Evolutionary conservation across 2,888 invertebrate genomes (phyloP).

Genomic region (Dioctria rufipes): DNA sequence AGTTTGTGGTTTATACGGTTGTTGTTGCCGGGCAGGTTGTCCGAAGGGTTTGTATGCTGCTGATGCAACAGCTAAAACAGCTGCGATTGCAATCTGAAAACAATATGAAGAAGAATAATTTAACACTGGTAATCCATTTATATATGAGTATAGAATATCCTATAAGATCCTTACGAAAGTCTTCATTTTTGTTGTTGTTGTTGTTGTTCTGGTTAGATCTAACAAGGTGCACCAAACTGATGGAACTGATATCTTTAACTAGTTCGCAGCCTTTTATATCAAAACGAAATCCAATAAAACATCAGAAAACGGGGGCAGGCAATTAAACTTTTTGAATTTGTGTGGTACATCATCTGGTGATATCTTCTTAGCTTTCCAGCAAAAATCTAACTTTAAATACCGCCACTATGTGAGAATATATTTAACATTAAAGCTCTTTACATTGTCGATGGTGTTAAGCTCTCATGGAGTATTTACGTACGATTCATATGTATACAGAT

Average conservation of each 20-base stretch:
- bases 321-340: constrained; percentile 43
- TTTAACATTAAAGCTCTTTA: background rate
- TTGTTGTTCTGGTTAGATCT: background rate
- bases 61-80: constrained; percentile 44
- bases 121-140: constrained; percentile 40
- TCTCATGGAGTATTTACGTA: background rate
- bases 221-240: constrained; percentile 41
- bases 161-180: constrained; percentile 46
- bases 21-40: background rate
- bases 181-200: constrained; percentile 34
- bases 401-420: constrained; percentile 4
- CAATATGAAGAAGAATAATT: background rate
- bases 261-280: constrained; percentile 48
- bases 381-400: background rate
- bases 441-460: constrained; percentile 19
- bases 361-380: constrained; percentile 31
- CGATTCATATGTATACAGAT: too few relatives aligned
- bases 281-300: constrained; percentile 41
- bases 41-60: constrained; percentile 42
- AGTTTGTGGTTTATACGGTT: background rate
- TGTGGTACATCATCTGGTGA: constrained; percentile 30
- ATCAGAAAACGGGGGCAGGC: constrained; percentile 41
- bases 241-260: constrained; percentile 44
- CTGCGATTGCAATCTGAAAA: constrained; percentile 46
- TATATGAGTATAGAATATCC: background rate